Conservation (phyloP, 1,140 invertebrate species). For the Tetragonula clypearis region DNA sequence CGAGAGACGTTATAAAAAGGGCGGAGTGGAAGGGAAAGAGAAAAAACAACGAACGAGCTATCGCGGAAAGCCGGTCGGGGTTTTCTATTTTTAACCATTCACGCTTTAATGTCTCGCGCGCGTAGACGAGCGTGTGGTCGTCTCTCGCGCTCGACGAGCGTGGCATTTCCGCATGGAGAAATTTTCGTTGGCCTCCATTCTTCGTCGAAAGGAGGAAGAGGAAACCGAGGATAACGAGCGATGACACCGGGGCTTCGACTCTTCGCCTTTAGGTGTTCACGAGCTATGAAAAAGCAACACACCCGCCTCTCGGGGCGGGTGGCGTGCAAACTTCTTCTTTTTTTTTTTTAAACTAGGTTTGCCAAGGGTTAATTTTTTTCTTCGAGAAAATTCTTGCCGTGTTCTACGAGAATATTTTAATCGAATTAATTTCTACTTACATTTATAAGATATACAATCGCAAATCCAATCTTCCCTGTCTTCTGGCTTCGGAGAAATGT, state of each 20-base stretch:
- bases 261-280: not conserved
- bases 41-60: not conserved
- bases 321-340: not conserved
- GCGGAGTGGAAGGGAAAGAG: not conserved
- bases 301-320: not conserved
- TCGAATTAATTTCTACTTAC: no score
- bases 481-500: no score
- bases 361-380: no score
- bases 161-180: constrained; percentile 60
- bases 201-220: constrained; percentile 56
- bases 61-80: constrained; percentile 26
- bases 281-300: constrained; percentile 22
- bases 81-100: constrained; percentile 53
- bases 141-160: constrained; percentile 37
- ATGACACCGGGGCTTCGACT: not conserved
- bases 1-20: constrained; percentile 4
- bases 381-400: no score
- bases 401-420: no score
- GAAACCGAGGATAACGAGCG: constrained; percentile 60
- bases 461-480: no score
- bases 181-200: constrained; percentile 57
- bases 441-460: no score
- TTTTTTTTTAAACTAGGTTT: not conserved
- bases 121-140: constrained; percentile 22
- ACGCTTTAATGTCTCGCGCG: constrained; percentile 40